Evolutionary conservation across 2,888 invertebrate species (phyloP).

Genomic region (Pelosia muscerda): DNA sequence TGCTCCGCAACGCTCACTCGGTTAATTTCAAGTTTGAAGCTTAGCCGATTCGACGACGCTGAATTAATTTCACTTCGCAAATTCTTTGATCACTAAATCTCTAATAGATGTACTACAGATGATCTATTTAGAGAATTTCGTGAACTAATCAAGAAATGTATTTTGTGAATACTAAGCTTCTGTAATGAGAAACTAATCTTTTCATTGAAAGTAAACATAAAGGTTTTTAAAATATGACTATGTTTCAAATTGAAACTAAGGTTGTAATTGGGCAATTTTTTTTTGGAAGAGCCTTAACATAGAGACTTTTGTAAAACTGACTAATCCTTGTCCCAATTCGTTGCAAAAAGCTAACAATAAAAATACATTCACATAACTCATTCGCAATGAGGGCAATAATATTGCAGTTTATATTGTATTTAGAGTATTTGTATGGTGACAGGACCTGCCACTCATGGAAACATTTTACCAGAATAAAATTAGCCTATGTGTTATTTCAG

Average conservation of each 20-base stretch:
- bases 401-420: too few species aligned
- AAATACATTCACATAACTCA: too few species aligned
- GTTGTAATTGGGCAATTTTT: constrained; percentile 46
- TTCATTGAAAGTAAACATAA: constrained; percentile 16
- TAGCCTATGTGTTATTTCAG: too few species aligned
- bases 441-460: too few species aligned
- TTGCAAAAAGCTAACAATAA: too few species aligned
- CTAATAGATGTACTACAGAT: constrained; percentile 33
- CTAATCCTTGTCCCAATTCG: too few species aligned
- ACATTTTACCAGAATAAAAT: too few species aligned
- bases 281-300: too few species aligned
- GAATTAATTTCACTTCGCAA: constrained; percentile 58
- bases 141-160: neutral
- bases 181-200: constrained; percentile 7
- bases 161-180: neutral
- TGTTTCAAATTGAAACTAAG: constrained; percentile 45
- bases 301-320: too few species aligned
- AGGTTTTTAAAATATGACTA: constrained; percentile 26
- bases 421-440: too few species aligned
- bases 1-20: constrained; percentile 52
- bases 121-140: constrained; percentile 19
- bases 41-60: constrained; percentile 52
- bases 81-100: constrained; percentile 51
- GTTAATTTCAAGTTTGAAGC: constrained; percentile 62
- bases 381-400: too few species aligned